These are phyloP conservation scores for Sorex maritimensis DNA, from an alignment of 2,797 vertebrate species.

Conservation along the genomic window DNA sequence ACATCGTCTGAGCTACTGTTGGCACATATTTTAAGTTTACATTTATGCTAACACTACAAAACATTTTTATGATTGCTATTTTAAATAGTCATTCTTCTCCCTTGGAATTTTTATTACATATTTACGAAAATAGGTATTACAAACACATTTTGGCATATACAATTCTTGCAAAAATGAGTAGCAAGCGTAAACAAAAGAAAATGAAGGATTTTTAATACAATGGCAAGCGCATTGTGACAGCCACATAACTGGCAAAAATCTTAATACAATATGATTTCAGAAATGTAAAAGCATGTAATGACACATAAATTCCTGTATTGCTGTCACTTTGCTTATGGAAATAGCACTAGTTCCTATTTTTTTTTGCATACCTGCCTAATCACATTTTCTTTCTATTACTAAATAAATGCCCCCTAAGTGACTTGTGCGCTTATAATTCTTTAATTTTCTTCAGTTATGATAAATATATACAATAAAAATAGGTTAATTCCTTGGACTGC, in stretches of 20 bases:
- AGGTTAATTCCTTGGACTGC: not conserved
- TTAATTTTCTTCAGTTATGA: slow-evolving; percentile 11
- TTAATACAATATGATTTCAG: not conserved
- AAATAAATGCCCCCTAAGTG: not conserved
- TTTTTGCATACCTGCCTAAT: not conserved
- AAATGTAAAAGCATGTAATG: slow-evolving; percentile 10
- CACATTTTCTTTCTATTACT: not conserved
- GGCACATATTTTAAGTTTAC: not conserved
- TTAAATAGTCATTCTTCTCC: not conserved
- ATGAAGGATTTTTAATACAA: not conserved
- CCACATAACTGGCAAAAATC: not conserved
- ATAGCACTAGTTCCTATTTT: not conserved
- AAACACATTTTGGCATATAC: not conserved
- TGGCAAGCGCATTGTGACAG: not conserved
- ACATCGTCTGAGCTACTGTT: not conserved
- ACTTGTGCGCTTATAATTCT: not conserved
- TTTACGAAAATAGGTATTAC: not conserved
- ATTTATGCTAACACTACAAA: not conserved
- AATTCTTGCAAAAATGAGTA: not conserved
- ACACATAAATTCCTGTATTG: not conserved
- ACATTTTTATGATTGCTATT: not conserved
- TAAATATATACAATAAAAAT: slow-evolving; percentile 4
- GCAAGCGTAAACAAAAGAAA: not conserved
- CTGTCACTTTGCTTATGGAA: not conserved
- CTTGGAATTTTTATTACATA: not conserved